Conservation (phyloP, 2,888 invertebrate genomes). For the Idaea straminata region DNA sequence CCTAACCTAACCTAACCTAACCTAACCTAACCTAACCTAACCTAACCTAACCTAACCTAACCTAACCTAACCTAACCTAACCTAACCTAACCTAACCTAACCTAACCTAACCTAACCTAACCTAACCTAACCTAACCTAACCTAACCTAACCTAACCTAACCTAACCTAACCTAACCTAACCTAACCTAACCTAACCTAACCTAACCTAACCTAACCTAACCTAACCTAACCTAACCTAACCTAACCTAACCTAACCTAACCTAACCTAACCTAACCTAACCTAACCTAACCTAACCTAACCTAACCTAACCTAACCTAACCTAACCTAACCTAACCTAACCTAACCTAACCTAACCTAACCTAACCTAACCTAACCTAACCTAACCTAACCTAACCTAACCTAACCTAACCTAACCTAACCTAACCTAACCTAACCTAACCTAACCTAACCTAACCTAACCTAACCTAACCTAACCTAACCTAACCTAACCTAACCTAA, state of each 20-base stretch:
- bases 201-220: constrained; percentile 21
- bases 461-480: constrained; percentile 22
- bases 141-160: constrained; percentile 24
- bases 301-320: constrained; percentile 30
- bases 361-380: constrained; percentile 16
- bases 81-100: constrained; percentile 18
- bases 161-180: constrained; percentile 24
- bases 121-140: constrained; percentile 23
- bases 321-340: constrained; percentile 29
- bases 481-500: constrained; percentile 24
- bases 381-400: constrained; percentile 13
- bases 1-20: constrained; percentile 18
- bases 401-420: constrained; percentile 20
- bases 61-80: constrained; percentile 19
- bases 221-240: constrained; percentile 21
- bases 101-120: constrained; percentile 18
- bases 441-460: constrained; percentile 23
- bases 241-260: constrained; percentile 24
- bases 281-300: constrained; percentile 28
- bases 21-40: constrained; percentile 21
- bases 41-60: constrained; percentile 20
- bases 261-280: constrained; percentile 27
- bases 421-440: constrained; percentile 22
- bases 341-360: constrained; percentile 28
- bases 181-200: constrained; percentile 24